Base-by-base conservation (phyloP, 2,888 invertebrate genomes). In the Ethmia dodecea region DNA sequence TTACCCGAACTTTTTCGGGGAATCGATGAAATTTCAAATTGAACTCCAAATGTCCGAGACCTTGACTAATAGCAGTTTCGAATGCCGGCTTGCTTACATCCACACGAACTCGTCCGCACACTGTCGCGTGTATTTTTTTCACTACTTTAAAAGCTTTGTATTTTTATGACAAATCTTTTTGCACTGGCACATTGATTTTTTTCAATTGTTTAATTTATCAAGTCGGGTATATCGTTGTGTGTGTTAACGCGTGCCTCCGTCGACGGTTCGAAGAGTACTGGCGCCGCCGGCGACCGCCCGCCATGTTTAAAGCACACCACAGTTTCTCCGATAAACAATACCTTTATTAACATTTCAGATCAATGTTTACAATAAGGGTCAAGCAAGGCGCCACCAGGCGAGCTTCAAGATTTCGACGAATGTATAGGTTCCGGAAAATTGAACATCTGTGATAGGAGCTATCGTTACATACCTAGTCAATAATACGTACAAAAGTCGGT, bases 231-330 rank as follows among this genome's bases (percentile, higher is more conserved):
- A 47, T 55, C 54, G 41, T 40, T 53, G 46, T 44, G 36, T 47
- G 49, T 54, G 49, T 52, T 43, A 58, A 67, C 79, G 75, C 74
- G 79, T 71, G 74, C 58, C 56, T 47, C 58, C 66, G 60, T 46
- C 70, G 60, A 58, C 63, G 75, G 76, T 70, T 73, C 72, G 61
- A 69, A 13, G 58, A 67, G 63, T 81, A 81, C 83, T 77, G 76
- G 34, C 53, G 62, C 45, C 53, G 61, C 60, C 68, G 59, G 52
- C 65, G 55, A 52, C 42, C 48, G 60, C 43, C 65, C 50, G 73
- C 75, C 79, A 75, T 80, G 77, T 80, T 79, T 73, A 77, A 76
- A 73, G 74, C 80, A 71, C 70, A 65, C 58, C 51, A 53, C 56
- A 54, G 64, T 69, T 55, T 62, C 60, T 48, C 54, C 59, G 67